Conservation (phyloP, 2,113 vertebrate species). For the Mesitornis unicolor region DNA sequence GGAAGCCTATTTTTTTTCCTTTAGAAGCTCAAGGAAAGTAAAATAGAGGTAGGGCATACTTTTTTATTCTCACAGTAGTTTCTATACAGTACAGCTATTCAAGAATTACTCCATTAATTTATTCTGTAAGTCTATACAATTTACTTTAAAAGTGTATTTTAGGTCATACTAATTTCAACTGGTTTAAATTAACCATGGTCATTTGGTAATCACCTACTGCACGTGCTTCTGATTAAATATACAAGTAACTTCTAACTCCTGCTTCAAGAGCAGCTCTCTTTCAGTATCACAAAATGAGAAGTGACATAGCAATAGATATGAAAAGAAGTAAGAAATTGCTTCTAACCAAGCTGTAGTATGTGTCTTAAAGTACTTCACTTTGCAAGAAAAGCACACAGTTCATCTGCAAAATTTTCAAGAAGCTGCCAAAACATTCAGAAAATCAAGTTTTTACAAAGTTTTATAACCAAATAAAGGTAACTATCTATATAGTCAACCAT, state of each 20-base stretch:
- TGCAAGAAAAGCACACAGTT: background rate
- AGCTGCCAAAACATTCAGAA: background rate
- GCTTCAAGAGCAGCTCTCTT: background rate
- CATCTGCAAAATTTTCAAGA: background rate
- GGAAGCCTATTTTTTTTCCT: background rate
- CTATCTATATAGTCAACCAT: background rate
- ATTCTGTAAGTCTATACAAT: background rate
- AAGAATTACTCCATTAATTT: background rate
- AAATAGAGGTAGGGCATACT: background rate
- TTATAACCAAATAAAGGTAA: background rate
- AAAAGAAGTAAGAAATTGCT: background rate
- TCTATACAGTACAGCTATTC: conserved; percentile 2
- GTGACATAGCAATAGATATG: background rate
- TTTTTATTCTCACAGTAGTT: conserved; percentile 36
- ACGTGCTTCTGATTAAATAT: background rate
- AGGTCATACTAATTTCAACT: background rate
- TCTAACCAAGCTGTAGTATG: background rate
- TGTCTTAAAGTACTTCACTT: background rate
- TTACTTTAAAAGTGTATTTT: background rate
- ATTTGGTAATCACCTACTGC: background rate
- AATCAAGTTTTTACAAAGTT: background rate
- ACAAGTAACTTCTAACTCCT: background rate
- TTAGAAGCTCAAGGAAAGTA: background rate
- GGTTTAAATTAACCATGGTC: background rate
- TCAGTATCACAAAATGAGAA: background rate